These are phyloP conservation scores for Deilephila porcellus DNA, from an alignment of 2,888 invertebrate species.

Conservation along the genomic window DNA sequence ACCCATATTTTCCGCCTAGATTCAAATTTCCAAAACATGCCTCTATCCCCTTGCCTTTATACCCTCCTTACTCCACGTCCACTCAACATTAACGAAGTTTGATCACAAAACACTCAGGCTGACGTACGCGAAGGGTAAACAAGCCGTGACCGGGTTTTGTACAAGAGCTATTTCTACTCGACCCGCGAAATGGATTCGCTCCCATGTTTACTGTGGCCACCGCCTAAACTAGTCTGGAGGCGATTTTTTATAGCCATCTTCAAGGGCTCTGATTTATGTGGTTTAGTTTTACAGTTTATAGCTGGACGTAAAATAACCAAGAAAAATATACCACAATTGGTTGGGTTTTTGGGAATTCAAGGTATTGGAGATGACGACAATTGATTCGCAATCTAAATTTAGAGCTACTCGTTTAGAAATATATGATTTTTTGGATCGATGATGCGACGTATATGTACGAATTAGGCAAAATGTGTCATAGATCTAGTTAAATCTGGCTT, in stretches of 20 bases:
- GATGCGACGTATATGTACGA: no score
- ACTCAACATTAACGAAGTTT: conserved; percentile 21
- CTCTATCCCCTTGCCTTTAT: not conserved
- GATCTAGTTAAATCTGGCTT: no score
- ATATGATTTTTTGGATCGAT: no score
- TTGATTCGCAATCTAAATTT: no score
- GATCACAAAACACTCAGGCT: conserved; percentile 23
- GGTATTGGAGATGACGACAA: no score
- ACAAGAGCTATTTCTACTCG: conserved; percentile 33
- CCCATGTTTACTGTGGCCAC: conserved; percentile 20
- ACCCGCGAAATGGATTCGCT: conserved; percentile 23
- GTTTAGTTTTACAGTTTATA: no score
- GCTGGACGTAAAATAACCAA: no score
- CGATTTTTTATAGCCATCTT: conserved; percentile 8
- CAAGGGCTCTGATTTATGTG: not conserved
- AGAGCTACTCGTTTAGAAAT: no score
- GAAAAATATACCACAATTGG: no score
- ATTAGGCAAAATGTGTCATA: no score
- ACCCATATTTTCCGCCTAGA: no score
- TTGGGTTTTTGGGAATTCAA: no score
- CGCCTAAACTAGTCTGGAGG: conserved; percentile 21
- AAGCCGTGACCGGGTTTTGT: conserved; percentile 54
- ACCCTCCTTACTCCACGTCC: not conserved
- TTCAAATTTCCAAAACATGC: not conserved
- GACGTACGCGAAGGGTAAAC: conserved; percentile 52